Evolutionary conservation across 2,113 vertebrate species (phyloP), one percentile per base, ranked within the genome.

Genomic region (Mesocricetus auratus): DNA sequence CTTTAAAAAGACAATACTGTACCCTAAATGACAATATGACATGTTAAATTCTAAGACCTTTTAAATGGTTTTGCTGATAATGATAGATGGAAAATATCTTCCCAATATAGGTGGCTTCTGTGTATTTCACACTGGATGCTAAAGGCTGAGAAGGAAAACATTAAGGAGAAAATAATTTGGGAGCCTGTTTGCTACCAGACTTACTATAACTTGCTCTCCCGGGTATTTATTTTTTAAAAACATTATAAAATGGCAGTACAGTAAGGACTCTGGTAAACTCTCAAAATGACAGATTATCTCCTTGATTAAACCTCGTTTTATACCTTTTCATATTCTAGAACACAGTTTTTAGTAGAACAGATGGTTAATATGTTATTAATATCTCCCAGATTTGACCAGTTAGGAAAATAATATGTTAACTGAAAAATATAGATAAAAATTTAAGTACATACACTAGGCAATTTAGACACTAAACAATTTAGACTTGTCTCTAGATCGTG

Each of bases 381-480:
- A 53, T 85, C 42, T 79, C 15, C 16, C 24, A 74, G 78, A 68
- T 26, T 89, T 22, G 94, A 93, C 5, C 26, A 82, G 42, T 60
- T 93, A 93, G 83, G 71, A 9, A 94, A 94, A 64, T 22, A 93
- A 0, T 56, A 53, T 73, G 11, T 86, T 86, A 79, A 60, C 50
- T 93, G 42, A 50, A 56, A 86, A 75, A 73, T 9, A 19, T 19
- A 56, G 21, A 66, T 53, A 50, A 12, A 75, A 86, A 75, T 77
- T 29, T 21, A 86, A 53, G 17, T 45, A 62, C 71, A 87, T 90
- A 47, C 0, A 47, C 1, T 47, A 95, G 66, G 71, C 89, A 86
- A 93, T 60, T 96, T 93, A 47, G 22, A 94, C 11, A 53, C 2
- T 47, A 94, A 71, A 77, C 89, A 86, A 95, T 60, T 96, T 93